Percentiles rank a stretch among this genome's conserved stretches.
phyloP scores from a whole-genome alignment of 1,140 invertebrate species.

The Melanaphis sacchari region DNA sequence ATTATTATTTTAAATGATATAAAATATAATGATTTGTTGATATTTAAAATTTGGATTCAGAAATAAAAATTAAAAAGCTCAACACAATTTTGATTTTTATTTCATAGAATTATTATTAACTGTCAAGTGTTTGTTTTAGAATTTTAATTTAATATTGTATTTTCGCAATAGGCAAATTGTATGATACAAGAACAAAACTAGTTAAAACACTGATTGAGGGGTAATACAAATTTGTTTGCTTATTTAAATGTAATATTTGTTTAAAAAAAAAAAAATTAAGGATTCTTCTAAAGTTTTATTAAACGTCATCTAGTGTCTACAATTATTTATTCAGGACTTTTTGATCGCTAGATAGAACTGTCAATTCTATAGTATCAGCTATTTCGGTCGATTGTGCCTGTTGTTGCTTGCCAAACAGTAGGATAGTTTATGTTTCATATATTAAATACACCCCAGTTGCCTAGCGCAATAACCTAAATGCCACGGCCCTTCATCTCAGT shows the following conservation, averaged over 20 bases:
- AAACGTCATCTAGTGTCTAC: background rate
- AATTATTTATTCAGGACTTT: background rate
- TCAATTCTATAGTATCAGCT: background rate
- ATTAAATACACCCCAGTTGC: background rate
- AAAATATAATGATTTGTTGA: no score
- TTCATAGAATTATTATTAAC: no score
- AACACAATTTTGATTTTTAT: no score
- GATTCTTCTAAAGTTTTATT: background rate
- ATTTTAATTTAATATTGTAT: no score
- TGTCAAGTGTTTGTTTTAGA: no score
- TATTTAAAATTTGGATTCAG: no score
- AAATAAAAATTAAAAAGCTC: no score
- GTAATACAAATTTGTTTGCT: background rate
- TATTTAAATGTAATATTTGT: background rate
- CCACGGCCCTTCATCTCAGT: background rate
- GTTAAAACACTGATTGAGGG: background rate
- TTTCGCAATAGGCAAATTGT: no score
- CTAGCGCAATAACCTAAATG: background rate
- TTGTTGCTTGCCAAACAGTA: background rate
- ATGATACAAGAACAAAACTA: background rate
- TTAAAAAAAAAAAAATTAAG: background rate
- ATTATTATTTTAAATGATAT: no score
- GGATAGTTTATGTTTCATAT: background rate
- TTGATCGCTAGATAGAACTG: background rate
- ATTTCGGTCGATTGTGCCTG: background rate